Percentiles rank a stretch among this genome's conserved stretches.
phyloP scores from a whole-genome alignment of 2,797 vertebrate genomes.

The Gambusia yucatana region DNA sequence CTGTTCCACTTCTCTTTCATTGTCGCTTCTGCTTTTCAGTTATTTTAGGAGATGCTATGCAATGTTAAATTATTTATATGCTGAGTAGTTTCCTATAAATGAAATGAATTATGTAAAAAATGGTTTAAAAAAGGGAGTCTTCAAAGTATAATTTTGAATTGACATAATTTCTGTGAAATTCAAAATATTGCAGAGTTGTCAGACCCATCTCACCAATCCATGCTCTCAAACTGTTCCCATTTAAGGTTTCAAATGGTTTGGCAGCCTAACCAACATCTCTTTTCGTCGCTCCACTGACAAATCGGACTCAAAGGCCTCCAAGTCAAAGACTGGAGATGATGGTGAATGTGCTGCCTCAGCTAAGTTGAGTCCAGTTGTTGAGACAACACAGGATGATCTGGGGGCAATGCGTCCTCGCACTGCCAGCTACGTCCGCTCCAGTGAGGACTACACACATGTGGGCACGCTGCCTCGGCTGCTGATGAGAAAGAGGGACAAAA shows the following conservation, averaged over 20 bases:
- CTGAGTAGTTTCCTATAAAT: neutral
- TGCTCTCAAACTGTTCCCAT: slow-evolving; percentile 14
- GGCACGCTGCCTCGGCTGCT: slow-evolving; percentile 90
- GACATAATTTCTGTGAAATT: neutral
- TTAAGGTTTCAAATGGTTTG: slow-evolving; percentile 90
- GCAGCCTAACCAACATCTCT: slow-evolving; percentile 87
- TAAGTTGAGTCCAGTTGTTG: slow-evolving; percentile 28
- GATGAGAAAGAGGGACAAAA: slow-evolving; percentile 66
- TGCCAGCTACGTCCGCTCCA: slow-evolving; percentile 86
- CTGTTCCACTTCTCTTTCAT: neutral
- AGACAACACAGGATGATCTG: slow-evolving; percentile 85
- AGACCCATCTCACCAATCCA: neutral
- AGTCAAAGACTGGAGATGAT: slow-evolving; percentile 21
- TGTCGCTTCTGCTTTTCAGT: neutral
- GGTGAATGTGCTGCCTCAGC: neutral
- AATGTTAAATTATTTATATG: neutral
- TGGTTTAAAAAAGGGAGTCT: neutral
- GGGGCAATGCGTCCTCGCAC: slow-evolving; percentile 78
- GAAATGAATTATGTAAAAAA: neutral
- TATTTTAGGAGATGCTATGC: neutral
- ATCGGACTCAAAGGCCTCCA: slow-evolving; percentile 50
- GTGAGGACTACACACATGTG: slow-evolving; percentile 90
- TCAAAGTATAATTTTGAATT: neutral
- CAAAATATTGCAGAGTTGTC: neutral
- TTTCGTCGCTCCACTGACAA: slow-evolving; percentile 79